Conservation (phyloP, 2,888 invertebrate genomes). For the Drosophila peninsularis region DNA sequence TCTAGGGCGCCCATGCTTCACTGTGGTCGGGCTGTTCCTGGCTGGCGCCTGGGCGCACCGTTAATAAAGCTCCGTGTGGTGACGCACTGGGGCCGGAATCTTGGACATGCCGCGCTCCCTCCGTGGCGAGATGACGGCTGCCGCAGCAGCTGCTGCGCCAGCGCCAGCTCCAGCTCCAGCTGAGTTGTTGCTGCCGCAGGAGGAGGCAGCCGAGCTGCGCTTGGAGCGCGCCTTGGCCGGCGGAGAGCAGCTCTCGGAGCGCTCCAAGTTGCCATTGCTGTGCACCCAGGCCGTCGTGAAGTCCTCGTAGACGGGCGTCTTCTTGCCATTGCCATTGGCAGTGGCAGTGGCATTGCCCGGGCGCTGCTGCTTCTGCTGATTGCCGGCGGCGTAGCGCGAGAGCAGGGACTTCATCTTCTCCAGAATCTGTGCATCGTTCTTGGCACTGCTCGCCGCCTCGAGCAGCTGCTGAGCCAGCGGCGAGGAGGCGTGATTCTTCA, state of each 20-base stretch:
- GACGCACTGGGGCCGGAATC: conserved; percentile 84
- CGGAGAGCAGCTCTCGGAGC: conserved; percentile 86
- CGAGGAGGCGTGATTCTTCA: conserved; percentile 87
- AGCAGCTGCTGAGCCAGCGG: conserved; percentile 90
- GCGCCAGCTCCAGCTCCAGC: conserved; percentile 36
- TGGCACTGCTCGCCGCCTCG: conserved; percentile 89
- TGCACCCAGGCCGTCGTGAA: conserved; percentile 90
- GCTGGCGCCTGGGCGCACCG: conserved; percentile 65
- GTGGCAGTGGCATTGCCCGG: conserved; percentile 41
- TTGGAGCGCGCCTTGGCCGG: conserved; percentile 83
- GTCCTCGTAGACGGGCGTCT: conserved; percentile 87
- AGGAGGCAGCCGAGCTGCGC: conserved; percentile 84
- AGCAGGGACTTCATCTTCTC: conserved; percentile 90
- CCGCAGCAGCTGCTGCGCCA: conserved; percentile 7
- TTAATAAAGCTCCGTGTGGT: conserved; percentile 84
- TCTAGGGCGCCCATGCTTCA: conserved; percentile 26
- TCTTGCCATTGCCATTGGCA: conserved; percentile 60
- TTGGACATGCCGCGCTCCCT: conserved; percentile 83
- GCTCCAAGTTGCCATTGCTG: conserved; percentile 88
- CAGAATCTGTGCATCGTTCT: conserved; percentile 90
- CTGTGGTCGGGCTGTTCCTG: conserved; percentile 25
- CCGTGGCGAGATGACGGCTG: conserved; percentile 77
- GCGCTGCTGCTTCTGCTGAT: conserved; percentile 54
- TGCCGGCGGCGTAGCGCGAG: conserved; percentile 86
- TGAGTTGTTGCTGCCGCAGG: conserved; percentile 82